Evolutionary conservation across 2,888 invertebrate genomes (phyloP), one percentile per base, ranked within the genome.

Genomic region (Meteorus colon): DNA sequence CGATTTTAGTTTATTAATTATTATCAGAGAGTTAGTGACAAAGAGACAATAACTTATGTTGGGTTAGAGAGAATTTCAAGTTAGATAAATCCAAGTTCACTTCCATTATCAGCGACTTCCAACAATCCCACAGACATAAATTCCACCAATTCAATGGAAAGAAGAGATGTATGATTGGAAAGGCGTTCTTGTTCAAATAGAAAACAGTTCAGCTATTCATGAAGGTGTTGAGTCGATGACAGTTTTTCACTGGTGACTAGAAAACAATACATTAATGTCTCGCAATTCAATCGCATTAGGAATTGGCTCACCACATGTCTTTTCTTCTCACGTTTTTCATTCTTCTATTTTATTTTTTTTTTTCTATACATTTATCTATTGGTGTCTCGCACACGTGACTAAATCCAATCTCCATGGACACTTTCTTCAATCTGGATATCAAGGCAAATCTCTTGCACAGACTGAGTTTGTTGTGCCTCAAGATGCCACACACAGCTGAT

Each of bases 251-350:
- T 19, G 8, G 19, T 1, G 19, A 55, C 19, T n/a, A 19, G 19
- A 55, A 55, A 55, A 55, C 41, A 41, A 19, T 19, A 55, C n/a
- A 19, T 55, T 74, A 79, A 74, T 77, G 77, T 74, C 71, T 76
- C 73, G 62, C 66, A 48, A 48, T 78, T 76, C 78, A 80, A 80
- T 81, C 79, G 75, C 78, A 79, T 81, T 77, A 78, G 72, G 74
- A 73, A 70, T 55, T 48, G 48, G 37, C 55, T 66, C 63, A 31
- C 63, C 34, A 31, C 34, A 34, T 66, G 62, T 45, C 45, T 59
- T 68, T 60, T 62, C 59, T 63, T 29, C 24, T 24, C 24, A 24
- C 24, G 24, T 24, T n/a, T 41, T 48, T 31, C 27, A 69, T 76
- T 68, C 73, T 55, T 24, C 24, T 41, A 66, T 48, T 51, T 45